A percentile compares a stretch with the other conserved stretches of the same genome.
These are phyloP conservation scores for Xyrichtys novacula DNA, from an alignment of 2,797 vertebrate genomes.

Conservation along the genomic window DNA sequence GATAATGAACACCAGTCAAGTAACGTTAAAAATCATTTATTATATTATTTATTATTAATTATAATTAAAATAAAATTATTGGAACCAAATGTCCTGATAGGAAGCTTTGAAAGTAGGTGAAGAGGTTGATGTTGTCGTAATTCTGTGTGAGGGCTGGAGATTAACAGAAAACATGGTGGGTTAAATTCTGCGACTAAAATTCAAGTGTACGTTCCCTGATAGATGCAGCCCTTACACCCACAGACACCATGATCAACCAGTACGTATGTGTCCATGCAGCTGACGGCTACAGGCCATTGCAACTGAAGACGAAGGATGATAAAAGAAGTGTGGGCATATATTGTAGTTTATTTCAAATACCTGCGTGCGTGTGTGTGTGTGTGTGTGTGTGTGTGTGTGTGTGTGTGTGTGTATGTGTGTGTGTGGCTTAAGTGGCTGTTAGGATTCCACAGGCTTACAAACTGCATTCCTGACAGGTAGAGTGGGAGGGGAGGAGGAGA, in stretches of 20 bases:
- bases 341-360: neutral
- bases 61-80: no score
- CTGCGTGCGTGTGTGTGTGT: constrained; percentile 16
- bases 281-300: constrained; percentile 5
- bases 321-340: constrained; percentile 13
- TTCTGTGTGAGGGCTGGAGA: neutral
- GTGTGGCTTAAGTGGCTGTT: constrained; percentile 41
- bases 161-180: neutral
- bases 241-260: neutral
- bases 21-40: no score
- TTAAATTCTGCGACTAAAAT: neutral
- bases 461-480: constrained; percentile 84
- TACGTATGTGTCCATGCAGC: neutral
- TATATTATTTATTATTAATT: no score
- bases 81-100: neutral
- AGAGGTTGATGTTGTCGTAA: neutral
- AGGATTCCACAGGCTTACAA: constrained; percentile 67
- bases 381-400: constrained; percentile 37
- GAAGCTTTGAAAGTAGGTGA: neutral
- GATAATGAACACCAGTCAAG: no score
- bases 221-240: neutral
- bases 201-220: no score
- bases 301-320: constrained; percentile 11
- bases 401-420: constrained; percentile 14
- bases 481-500: constrained; percentile 60